Percentiles rank a stretch among this genome's conserved stretches.
phyloP scores from a whole-genome alignment of 2,888 invertebrate species.

The Macropis europaea region DNA sequence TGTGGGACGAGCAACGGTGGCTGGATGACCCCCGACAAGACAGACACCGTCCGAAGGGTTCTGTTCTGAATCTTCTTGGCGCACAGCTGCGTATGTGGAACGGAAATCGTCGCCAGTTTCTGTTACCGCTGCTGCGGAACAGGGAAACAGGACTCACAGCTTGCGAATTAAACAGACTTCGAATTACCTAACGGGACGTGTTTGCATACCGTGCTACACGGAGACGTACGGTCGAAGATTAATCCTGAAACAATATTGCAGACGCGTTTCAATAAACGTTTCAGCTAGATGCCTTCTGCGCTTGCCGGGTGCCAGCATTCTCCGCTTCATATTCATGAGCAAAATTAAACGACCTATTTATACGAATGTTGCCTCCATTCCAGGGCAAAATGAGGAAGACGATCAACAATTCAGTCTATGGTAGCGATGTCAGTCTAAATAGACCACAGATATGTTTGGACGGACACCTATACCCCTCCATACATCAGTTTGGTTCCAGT shows the following conservation, averaged over 20 bases:
- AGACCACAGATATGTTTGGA: too few species aligned
- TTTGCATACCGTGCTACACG: constrained; percentile 4
- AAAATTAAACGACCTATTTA: neutral
- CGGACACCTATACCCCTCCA: too few species aligned
- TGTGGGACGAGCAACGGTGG: constrained; percentile 29
- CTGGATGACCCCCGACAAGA: constrained; percentile 27
- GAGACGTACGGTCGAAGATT: constrained; percentile 21
- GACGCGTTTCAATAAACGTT: neutral
- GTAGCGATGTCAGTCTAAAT: too few species aligned
- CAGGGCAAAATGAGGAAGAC: too few species aligned
- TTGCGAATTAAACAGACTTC: constrained; percentile 18
- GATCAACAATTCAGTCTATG: too few species aligned
- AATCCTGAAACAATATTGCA: neutral
- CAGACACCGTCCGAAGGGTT: neutral
- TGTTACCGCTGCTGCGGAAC: neutral
- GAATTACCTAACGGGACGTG: constrained; percentile 24
- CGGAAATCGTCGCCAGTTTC: constrained; percentile 20
- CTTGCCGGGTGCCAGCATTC: too few species aligned
- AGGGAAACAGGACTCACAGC: constrained; percentile 1
- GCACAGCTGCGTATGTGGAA: constrained; percentile 1
- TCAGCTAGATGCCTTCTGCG: neutral
- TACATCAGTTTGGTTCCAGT: too few species aligned
- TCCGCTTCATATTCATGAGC: neutral
- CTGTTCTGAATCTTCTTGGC: neutral
- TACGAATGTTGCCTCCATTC: neutral